A percentile compares a stretch with the other conserved stretches of the same genome.
These are phyloP conservation scores for Lineus longissimus DNA, from an alignment of 1,140 invertebrate species.

Conservation along the genomic window DNA sequence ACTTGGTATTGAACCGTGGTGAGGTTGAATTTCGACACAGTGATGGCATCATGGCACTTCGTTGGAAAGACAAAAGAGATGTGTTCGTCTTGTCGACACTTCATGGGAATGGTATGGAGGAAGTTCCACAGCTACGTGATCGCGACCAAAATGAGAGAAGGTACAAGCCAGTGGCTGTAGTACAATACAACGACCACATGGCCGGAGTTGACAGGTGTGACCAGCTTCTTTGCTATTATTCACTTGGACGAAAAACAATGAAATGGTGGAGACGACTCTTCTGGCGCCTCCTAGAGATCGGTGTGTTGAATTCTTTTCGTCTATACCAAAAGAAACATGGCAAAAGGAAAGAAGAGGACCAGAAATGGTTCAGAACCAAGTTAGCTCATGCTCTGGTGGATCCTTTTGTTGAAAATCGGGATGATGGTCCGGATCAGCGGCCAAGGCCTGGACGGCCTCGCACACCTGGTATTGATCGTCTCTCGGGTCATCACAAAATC, in stretches of 20 bases:
- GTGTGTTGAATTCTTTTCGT: background rate
- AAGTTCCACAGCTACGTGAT: no score
- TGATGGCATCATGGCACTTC: background rate
- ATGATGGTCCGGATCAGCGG: no score
- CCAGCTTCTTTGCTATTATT: background rate
- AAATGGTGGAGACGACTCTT: slow-evolving; percentile 4
- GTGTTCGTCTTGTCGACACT: background rate
- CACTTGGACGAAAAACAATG: background rate
- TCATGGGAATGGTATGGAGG: background rate
- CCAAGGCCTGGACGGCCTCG: no score
- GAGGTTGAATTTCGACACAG: no score
- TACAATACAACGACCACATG: background rate
- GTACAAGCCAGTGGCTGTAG: background rate
- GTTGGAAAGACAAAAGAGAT: background rate
- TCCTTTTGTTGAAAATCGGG: no score
- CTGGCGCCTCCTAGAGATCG: background rate
- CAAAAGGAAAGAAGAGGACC: no score
- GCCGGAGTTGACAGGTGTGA: background rate
- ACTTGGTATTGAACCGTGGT: no score
- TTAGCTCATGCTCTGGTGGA: no score
- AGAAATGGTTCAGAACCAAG: no score
- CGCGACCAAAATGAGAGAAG: background rate
- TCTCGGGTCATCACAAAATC: no score
- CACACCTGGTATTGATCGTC: no score
- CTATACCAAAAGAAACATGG: background rate